A percentile compares a stretch with the other conserved stretches of the same genome.
Evolutionary conservation across 2,888 invertebrate genomes (phyloP).

Genomic region (Petrophora chlorosata): DNA sequence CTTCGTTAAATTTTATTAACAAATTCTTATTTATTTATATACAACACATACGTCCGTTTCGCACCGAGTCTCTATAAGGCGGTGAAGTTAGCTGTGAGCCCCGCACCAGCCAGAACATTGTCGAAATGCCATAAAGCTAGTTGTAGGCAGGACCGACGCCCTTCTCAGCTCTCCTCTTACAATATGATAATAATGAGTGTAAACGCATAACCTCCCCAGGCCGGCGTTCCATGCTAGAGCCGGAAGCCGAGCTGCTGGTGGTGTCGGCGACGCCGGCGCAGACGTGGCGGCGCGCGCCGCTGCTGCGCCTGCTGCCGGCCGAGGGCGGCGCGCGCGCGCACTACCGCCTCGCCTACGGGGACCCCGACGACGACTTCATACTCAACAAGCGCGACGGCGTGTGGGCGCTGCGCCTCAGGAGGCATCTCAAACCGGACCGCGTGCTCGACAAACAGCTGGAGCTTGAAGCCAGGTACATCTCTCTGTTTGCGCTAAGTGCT

Average conservation of each 20-base stretch:
- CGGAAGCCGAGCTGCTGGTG: conserved; percentile 68
- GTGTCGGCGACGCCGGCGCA: conserved; percentile 58
- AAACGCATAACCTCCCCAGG: conserved; percentile 41
- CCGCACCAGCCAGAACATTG: no score
- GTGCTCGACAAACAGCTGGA: conserved; percentile 63
- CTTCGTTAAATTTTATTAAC: no score
- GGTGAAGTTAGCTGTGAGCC: no score
- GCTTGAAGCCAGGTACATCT: conserved; percentile 56
- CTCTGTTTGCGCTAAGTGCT: no score
- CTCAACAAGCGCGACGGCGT: conserved; percentile 68
- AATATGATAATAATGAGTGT: no score
- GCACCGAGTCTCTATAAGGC: no score
- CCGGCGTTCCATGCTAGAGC: conserved; percentile 67
- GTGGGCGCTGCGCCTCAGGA: conserved; percentile 66
- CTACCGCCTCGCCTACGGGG: conserved; percentile 71
- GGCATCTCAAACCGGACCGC: conserved; percentile 53
- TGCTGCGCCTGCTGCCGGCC: conserved; percentile 68
- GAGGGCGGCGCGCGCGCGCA: conserved; percentile 63
- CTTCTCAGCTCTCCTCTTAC: no score
- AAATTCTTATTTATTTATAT: no score
- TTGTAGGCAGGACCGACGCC: no score
- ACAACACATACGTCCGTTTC: no score
- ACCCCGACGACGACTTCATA: conserved; percentile 57
- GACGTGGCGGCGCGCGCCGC: conserved; percentile 71
- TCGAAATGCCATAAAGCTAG: no score